Evolutionary conservation across 2,888 invertebrate species (phyloP).

Genomic region (Drosophila prolongata): DNA sequence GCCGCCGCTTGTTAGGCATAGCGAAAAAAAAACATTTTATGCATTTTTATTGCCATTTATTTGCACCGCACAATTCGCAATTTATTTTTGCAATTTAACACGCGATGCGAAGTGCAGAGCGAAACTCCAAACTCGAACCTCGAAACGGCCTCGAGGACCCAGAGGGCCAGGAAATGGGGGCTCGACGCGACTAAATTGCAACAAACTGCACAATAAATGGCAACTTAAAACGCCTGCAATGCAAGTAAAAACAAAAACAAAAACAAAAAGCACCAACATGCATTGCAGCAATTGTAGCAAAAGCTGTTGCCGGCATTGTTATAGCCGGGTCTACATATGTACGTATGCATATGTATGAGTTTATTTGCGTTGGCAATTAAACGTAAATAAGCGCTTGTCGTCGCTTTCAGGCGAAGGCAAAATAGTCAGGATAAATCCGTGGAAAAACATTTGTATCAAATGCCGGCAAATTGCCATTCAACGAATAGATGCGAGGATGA

Average conservation of each 20-base stretch:
- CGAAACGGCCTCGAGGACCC: constrained; percentile 34
- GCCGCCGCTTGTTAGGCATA: constrained; percentile 61
- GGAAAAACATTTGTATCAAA: constrained; percentile 38
- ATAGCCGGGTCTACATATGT: constrained; percentile 23
- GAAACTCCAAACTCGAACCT: constrained; percentile 13
- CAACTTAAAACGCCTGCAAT: constrained; percentile 70
- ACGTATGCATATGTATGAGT: not conserved
- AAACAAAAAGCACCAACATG: constrained; percentile 39
- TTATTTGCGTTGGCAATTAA: constrained; percentile 81
- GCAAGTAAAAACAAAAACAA: constrained; percentile 27
- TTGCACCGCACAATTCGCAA: constrained; percentile 70
- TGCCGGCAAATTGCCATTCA: constrained; percentile 37
- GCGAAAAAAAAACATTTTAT: constrained; percentile 75
- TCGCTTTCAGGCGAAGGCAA: constrained; percentile 17
- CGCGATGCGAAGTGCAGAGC: constrained; percentile 46
- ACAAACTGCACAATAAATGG: constrained; percentile 75
- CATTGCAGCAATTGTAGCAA: constrained; percentile 58
- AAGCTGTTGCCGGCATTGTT: constrained; percentile 41
- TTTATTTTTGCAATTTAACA: constrained; percentile 80
- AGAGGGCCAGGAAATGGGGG: constrained; percentile 23
- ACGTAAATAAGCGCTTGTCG: constrained; percentile 73
- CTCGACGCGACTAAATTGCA: constrained; percentile 65
- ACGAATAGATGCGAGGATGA: constrained; percentile 13
- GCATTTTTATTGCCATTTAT: constrained; percentile 79
- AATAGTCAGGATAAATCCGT: constrained; percentile 21